These are phyloP conservation scores for Psittacula echo DNA, from an alignment of 2,797 vertebrate species.

Conservation along the genomic window DNA sequence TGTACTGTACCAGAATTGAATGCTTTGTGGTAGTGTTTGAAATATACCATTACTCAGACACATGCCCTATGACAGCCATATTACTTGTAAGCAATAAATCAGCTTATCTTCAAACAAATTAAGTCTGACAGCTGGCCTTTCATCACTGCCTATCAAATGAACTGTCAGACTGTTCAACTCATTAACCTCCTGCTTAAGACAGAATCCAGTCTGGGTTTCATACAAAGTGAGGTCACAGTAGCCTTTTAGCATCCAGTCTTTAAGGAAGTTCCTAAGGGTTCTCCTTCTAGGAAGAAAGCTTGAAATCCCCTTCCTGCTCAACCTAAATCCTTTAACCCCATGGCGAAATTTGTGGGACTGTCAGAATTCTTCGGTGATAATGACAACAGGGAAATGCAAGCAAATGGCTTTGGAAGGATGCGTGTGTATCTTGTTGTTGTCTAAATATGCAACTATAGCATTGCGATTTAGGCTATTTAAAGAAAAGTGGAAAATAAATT, in stretches of 20 bases:
- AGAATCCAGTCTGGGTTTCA: conserved; percentile 33
- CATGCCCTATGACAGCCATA: not conserved
- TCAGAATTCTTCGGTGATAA: not conserved
- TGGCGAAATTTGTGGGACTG: not conserved
- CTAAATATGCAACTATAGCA: not conserved
- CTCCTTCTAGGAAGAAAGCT: not conserved
- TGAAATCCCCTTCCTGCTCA: not conserved
- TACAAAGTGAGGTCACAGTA: not conserved
- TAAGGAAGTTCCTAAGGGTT: not conserved
- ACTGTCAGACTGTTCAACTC: conserved; percentile 53
- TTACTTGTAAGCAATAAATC: conserved; percentile 67
- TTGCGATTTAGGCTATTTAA: not conserved
- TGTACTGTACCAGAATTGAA: not conserved
- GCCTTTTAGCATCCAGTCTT: not conserved
- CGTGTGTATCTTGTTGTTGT: not conserved
- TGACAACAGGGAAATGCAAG: not conserved
- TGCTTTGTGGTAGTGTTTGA: not conserved
- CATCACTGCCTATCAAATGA: conserved; percentile 58
- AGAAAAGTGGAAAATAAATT: not conserved
- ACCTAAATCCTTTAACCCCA: not conserved
- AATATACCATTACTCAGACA: not conserved
- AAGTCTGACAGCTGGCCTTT: conserved; percentile 60
- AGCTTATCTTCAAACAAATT: conserved; percentile 64
- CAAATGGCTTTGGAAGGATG: not conserved
- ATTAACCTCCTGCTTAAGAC: conserved; percentile 54